Conservation (phyloP, 2,888 invertebrate genomes). For the Cerastoderma edule region DNA sequence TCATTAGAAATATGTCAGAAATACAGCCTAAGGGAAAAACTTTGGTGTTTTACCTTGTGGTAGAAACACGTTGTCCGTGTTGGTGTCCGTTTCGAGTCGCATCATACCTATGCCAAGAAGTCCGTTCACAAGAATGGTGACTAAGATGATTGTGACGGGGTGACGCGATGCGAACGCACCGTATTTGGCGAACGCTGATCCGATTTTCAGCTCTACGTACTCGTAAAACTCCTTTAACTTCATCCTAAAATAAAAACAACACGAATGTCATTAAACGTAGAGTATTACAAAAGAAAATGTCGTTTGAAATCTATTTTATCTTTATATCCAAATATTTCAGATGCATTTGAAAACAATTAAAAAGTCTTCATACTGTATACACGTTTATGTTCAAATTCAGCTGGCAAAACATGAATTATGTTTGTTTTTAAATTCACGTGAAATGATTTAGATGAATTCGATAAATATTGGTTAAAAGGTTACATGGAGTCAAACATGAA, state of each 20-base stretch:
- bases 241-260: slow-evolving; percentile 23
- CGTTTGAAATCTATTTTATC: too few relatives aligned
- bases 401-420: too few relatives aligned
- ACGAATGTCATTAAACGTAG: not conserved
- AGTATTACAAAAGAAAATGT: too few relatives aligned
- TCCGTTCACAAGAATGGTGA: slow-evolving; percentile 44
- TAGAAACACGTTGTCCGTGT: slow-evolving; percentile 62
- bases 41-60: slow-evolving; percentile 56
- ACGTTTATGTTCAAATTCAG: too few relatives aligned
- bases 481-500: too few relatives aligned
- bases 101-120: slow-evolving; percentile 53
- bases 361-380: too few relatives aligned
- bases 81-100: slow-evolving; percentile 48
- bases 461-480: too few relatives aligned
- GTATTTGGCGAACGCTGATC: slow-evolving; percentile 28
- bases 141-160: slow-evolving; percentile 29
- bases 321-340: too few relatives aligned
- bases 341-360: too few relatives aligned
- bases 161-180: slow-evolving; percentile 28
- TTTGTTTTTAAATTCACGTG: too few relatives aligned
- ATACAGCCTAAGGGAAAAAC: not conserved
- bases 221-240: slow-evolving; percentile 26
- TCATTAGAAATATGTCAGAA: not conserved
- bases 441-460: too few relatives aligned
- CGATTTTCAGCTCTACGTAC: slow-evolving; percentile 34